Evolutionary conservation across 1,140 invertebrate genomes (phyloP), one percentile per base, ranked within the genome.

Genomic region (Euwallacea similis): DNA sequence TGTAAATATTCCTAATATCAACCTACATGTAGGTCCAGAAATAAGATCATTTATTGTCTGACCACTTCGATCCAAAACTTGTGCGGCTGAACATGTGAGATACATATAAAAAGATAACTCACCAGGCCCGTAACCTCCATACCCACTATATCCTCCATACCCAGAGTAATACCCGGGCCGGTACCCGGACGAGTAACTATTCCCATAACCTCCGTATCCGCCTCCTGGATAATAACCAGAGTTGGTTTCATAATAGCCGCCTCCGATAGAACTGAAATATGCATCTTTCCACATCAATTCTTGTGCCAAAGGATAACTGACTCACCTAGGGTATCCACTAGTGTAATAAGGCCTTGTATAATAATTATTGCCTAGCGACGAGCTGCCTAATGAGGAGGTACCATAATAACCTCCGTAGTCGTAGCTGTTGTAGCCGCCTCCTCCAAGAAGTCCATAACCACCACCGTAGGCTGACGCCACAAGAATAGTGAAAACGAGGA

Each of bases 381-480:
- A 58, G 21, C 21, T 33, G 15, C 62, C 62, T 13, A 42, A 8
- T 8, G 42, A 44, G 13, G 66, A 13, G 13, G 41, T 59, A 15
- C 67, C 59, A 63, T 69, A 62, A 21, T 47, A 54, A 13, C 67
- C 59, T 16, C 46, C 46, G 53, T 56, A 55, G 15, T 65, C 62
- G 8, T 42, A 58, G 33, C 64, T 44, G 6, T 15, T 47, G 16
- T 42, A 43, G 47, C 64, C 42, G 15, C 59, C 42, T n/a, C 47
- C 47, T 9, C 64, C 64, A 16, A 66, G 41, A n/a, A 66, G 53
- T n/a, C 64, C 64, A 53, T 66, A 66, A 10, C 64, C 64, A 10
- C 64, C 64, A 10, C 47, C 64, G 33, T 15, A 66, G 7, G 62
- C 43, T 21, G 64, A 46, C 7, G 53, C 55, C 21, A 58, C 16